phyloP scores from a whole-genome alignment of 1,140 invertebrate genomes.

The Gerris buenoi region DNA sequence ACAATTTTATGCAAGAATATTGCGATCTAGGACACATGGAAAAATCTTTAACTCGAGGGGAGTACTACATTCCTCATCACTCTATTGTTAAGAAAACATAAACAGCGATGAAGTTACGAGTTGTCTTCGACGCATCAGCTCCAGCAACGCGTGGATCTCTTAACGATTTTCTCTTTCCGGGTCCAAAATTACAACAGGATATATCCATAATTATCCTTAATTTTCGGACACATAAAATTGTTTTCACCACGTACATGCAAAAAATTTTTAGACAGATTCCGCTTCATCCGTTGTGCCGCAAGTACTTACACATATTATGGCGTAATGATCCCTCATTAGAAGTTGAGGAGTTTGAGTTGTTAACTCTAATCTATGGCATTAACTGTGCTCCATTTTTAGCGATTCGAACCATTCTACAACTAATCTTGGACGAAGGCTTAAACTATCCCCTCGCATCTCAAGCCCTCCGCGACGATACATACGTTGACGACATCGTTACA shows the following conservation, averaged over 20 bases:
- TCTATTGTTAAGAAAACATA: not conserved
- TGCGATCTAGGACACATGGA: not conserved
- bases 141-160: not conserved
- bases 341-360: conserved; percentile 22
- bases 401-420: conserved; percentile 24
- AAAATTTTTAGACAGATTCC: not conserved
- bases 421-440: conserved; percentile 21
- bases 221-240: not conserved
- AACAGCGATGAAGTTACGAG: not conserved
- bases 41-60: not conserved
- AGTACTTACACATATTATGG: conserved; percentile 19
- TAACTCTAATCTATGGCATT: conserved; percentile 28
- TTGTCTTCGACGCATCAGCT: not conserved
- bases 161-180: not conserved
- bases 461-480: conserved; percentile 28
- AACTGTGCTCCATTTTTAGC: conserved; percentile 25
- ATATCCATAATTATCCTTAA: not conserved
- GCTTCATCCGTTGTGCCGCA: not conserved
- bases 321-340: conserved; percentile 3
- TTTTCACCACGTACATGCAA: not conserved
- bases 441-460: conserved; percentile 20
- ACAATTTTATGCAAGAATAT: not conserved
- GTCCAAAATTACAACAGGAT: not conserved
- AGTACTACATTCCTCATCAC: not conserved
- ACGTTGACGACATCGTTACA: conserved; percentile 32